A percentile compares a stretch with the other conserved stretches of the same genome.
phyloP scores from a whole-genome alignment of 23 tunicate species.

The Oikopleura dioica region DNA sequence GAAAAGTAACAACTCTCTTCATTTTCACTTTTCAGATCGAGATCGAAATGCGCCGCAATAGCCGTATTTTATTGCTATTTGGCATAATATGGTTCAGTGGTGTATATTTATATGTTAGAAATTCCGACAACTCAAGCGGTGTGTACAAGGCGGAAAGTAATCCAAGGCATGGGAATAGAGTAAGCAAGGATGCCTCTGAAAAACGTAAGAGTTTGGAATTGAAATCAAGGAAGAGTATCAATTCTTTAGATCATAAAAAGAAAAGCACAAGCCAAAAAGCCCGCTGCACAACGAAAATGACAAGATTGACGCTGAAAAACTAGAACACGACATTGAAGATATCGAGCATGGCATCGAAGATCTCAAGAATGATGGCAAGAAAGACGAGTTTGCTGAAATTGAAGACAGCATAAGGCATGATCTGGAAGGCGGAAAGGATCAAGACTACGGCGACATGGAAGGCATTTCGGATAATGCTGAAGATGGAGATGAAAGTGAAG shows the following conservation, averaged over 20 bases:
- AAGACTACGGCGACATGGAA: too few species aligned
- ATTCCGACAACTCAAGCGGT: background rate
- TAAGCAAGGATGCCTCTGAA: background rate
- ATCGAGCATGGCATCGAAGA: background rate
- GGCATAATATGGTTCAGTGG: background rate
- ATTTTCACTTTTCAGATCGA: conserved; percentile 7
- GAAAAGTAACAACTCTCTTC: too few species aligned
- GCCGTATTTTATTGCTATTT: background rate
- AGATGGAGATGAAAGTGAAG: background rate
- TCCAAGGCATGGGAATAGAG: too few species aligned
- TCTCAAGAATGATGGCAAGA: background rate
- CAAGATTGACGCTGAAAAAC: background rate
- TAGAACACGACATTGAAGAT: background rate
- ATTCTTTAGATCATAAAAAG: background rate
- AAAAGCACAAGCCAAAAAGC: too few species aligned
- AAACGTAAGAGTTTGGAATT: background rate
- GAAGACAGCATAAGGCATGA: background rate
- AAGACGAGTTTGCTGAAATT: conserved; percentile 1
- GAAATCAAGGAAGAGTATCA: background rate
- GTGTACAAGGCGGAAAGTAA: background rate
- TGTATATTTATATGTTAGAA: background rate
- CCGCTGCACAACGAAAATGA: background rate
- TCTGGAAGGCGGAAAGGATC: background rate
- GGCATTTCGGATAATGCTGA: background rate
- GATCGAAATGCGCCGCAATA: background rate